Percentiles rank a stretch among this genome's conserved stretches.
These are phyloP conservation scores for Hartigia nigra DNA, from an alignment of 2,888 invertebrate genomes.

Conservation along the genomic window DNA sequence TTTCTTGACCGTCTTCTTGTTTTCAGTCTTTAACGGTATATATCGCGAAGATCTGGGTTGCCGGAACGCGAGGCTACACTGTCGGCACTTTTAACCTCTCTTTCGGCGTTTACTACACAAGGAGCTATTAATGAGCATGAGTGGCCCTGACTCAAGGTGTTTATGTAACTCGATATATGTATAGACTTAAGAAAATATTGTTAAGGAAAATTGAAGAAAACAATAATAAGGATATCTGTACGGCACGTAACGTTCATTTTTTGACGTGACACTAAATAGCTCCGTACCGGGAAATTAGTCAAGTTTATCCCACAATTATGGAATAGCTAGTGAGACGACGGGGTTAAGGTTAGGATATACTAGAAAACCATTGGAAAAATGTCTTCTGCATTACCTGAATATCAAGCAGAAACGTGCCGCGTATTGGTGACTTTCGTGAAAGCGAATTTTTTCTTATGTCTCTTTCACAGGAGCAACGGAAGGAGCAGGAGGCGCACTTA, in stretches of 20 bases:
- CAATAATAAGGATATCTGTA: not conserved
- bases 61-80: conserved; percentile 36
- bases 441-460: conserved; percentile 44
- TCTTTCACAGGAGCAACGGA: conserved; percentile 8
- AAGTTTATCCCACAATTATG: not conserved
- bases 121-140: not conserved
- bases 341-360: not conserved
- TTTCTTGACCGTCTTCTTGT: not conserved
- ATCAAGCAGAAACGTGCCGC: not conserved
- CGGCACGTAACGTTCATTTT: no score
- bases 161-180: not conserved
- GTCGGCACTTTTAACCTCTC: conserved; percentile 10
- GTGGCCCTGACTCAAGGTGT: not conserved
- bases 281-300: not conserved
- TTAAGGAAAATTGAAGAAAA: not conserved
- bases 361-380: not conserved
- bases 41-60: conserved; percentile 52
- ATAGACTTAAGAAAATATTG: not conserved
- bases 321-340: not conserved
- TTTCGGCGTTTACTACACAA: conserved; percentile 13
- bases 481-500: not conserved
- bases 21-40: conserved; percentile 46
- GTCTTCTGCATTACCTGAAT: not conserved
- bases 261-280: not conserved
- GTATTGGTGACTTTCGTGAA: conserved; percentile 40